A percentile compares a stretch with the other conserved stretches of the same genome.
Conservation (phyloP, 2,797 vertebrate genomes). For the Perodicticus potto region DNA sequence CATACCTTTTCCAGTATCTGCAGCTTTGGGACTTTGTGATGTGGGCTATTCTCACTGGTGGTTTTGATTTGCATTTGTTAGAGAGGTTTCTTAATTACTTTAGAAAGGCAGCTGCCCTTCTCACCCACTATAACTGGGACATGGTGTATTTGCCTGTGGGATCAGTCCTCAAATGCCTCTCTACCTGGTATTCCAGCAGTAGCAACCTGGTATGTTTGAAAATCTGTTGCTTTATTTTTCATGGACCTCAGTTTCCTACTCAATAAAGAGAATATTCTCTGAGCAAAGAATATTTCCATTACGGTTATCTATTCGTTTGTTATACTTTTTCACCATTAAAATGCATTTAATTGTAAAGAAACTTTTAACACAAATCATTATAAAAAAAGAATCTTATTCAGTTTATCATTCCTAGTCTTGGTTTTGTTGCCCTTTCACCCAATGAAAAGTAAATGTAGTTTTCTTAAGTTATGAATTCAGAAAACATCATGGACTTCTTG, state of each 20-base stretch:
- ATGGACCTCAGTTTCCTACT: background rate
- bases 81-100: background rate
- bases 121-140: background rate
- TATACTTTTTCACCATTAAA: conserved; percentile 17
- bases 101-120: background rate
- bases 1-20: too few species aligned
- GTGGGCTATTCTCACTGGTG: too few species aligned
- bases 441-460: background rate
- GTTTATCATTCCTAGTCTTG: background rate
- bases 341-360: conserved; percentile 8
- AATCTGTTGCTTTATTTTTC: conserved; percentile 24
- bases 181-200: background rate
- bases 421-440: background rate
- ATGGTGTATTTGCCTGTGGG: background rate
- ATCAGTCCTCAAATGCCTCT: background rate
- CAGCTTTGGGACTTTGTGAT: too few species aligned
- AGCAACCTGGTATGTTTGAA: background rate
- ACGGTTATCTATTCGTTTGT: background rate
- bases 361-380: conserved; percentile 14
- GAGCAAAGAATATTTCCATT: conserved; percentile 10
- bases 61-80: background rate
- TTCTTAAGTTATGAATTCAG: conserved; percentile 5
- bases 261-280: conserved; percentile 13
- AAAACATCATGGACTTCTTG: background rate
- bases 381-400: background rate